Conservation (phyloP, 2,797 vertebrate species). For the Rhynchonycteris naso region DNA sequence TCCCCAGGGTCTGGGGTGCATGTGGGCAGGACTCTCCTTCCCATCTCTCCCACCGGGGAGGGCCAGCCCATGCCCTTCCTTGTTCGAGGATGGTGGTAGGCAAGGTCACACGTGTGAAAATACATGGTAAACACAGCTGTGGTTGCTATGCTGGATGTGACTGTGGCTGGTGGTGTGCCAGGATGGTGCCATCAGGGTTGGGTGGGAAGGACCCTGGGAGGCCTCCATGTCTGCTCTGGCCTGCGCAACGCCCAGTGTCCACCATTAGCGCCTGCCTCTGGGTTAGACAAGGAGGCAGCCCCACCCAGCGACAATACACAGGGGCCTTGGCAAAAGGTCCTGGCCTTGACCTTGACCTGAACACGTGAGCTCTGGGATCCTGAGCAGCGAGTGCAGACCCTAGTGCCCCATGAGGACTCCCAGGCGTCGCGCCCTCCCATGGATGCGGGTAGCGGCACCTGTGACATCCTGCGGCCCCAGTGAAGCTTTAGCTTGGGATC, state of each 20-base stretch:
- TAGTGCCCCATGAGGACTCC: background rate
- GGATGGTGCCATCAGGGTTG: background rate
- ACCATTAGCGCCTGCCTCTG: background rate
- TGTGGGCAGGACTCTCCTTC: background rate
- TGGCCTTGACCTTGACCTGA: background rate
- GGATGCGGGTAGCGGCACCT: background rate
- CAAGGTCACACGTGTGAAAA: slow-evolving; percentile 23
- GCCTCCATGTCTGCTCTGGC: background rate
- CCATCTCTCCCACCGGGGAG: background rate
- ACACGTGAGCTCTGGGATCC: background rate
- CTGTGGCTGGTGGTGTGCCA: background rate
- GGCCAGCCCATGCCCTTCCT: background rate
- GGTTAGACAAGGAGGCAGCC: background rate
- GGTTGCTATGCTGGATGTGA: background rate
- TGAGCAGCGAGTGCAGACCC: background rate
- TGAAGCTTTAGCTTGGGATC: background rate
- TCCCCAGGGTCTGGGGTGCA: background rate
- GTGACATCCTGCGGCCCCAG: background rate
- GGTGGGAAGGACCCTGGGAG: background rate
- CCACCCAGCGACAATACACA: background rate
- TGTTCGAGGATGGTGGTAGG: background rate
- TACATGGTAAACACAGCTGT: background rate
- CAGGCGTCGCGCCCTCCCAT: background rate
- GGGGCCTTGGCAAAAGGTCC: background rate
- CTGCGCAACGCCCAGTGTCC: background rate